Evolutionary conservation across 2,113 vertebrate species (phyloP).

Genomic region (Bubalus kerabau): DNA sequence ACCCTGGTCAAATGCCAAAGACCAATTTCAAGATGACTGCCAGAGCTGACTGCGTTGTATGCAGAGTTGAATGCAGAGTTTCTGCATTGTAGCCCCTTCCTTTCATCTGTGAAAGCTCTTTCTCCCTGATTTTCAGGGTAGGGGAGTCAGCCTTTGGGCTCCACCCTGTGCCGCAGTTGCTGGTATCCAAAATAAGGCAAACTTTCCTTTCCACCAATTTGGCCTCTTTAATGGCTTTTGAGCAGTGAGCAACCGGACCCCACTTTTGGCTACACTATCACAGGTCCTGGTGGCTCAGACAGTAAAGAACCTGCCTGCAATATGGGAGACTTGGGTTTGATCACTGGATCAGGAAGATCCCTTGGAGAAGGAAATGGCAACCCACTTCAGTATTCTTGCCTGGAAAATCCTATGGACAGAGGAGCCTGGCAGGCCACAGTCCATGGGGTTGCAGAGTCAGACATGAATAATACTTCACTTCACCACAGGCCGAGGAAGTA

Average conservation of each 20-base stretch:
- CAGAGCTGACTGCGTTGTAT: neutral
- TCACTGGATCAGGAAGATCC: neutral
- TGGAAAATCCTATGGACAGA: neutral
- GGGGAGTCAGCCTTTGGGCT: neutral
- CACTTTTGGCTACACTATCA: neutral
- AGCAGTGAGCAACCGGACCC: neutral
- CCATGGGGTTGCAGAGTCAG: neutral
- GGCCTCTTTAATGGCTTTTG: neutral
- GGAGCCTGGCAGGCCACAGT: neutral
- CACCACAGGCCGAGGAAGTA: neutral
- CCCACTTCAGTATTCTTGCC: neutral
- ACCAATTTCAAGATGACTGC: neutral
- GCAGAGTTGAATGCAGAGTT: neutral
- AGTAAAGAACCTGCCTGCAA: neutral
- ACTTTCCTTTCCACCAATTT: neutral
- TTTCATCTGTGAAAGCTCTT: neutral
- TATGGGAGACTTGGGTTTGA: neutral
- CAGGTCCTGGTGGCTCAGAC: neutral
- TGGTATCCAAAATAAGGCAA: neutral
- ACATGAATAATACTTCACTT: neutral
- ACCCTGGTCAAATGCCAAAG: neutral
- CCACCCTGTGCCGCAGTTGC: neutral
- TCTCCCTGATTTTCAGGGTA: neutral
- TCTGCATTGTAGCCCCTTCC: neutral
- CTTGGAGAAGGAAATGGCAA: neutral